Evolutionary conservation across 2,113 vertebrate species (phyloP).

Genomic region (Ciconia boyciana): DNA sequence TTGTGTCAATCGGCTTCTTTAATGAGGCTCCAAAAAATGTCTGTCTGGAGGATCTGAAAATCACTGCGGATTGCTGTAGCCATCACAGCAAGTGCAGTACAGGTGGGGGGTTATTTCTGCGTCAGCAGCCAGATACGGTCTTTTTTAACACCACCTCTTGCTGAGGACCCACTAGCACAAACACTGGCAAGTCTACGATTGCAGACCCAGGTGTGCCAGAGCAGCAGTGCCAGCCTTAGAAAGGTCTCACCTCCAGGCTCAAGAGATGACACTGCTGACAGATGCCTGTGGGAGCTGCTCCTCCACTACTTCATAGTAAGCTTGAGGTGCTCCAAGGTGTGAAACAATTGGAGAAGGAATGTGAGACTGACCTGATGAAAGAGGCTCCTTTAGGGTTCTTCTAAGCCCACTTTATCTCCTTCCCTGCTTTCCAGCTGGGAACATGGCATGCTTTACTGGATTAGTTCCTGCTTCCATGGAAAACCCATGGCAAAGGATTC

Average conservation of each 20-base stretch:
- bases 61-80: neutral
- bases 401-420: neutral
- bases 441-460: neutral
- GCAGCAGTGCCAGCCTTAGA: neutral
- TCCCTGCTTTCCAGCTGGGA: neutral
- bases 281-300: neutral
- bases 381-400: neutral
- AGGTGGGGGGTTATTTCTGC: neutral
- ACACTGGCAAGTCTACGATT: accelerated
- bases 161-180: neutral
- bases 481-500: neutral
- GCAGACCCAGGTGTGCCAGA: neutral
- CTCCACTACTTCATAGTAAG: neutral
- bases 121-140: accelerated
- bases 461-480: neutral
- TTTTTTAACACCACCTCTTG: neutral
- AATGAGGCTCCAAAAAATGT: neutral
- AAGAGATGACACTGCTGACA: neutral
- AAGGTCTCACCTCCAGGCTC: neutral
- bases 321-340: neutral
- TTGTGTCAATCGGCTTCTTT: neutral
- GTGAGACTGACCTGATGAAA: accelerated
- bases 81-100: neutral
- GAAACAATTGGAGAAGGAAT: neutral
- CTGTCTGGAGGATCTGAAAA: neutral